Evolutionary conservation across 2,797 vertebrate genomes (phyloP).

Genomic region (Platalea minor): DNA sequence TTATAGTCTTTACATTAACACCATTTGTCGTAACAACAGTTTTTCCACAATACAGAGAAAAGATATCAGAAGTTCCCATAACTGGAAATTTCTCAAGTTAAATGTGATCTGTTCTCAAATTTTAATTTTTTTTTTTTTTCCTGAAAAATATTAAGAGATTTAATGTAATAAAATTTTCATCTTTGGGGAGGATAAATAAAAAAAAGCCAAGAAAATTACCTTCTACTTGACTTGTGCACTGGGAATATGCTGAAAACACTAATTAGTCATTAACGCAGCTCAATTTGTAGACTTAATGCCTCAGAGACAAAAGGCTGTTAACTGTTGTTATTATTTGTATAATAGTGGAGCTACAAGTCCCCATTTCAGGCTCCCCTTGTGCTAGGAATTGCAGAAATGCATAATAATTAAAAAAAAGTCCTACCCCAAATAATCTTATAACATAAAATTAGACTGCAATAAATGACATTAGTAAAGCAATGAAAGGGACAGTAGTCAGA

Average conservation of each 20-base stretch:
- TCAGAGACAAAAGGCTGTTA: conserved; percentile 33
- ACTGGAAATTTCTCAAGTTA: not conserved
- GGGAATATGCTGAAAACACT: conserved; percentile 26
- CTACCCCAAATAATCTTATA: not conserved
- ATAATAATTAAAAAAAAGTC: not conserved
- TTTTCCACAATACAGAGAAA: not conserved
- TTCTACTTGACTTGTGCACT: not conserved
- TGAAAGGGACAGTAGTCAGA: not conserved
- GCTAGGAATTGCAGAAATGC: not conserved
- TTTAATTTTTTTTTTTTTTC: not conserved
- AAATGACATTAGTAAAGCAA: not conserved
- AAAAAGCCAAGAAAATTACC: conserved; percentile 4
- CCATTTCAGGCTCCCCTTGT: not conserved
- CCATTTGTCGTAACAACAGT: not conserved
- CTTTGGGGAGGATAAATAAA: not conserved
- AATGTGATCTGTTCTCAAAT: not conserved
- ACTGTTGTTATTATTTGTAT: conserved; percentile 15
- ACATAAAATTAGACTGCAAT: not conserved
- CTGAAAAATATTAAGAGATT: not conserved
- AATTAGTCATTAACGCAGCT: conserved; percentile 2
- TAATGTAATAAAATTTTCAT: not conserved
- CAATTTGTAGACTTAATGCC: conserved; percentile 26
- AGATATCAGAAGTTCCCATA: not conserved
- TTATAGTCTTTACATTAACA: not conserved
- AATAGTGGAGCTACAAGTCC: not conserved